Conservation (phyloP, 1,140 invertebrate genomes). For the Neodiprion fabricii region DNA sequence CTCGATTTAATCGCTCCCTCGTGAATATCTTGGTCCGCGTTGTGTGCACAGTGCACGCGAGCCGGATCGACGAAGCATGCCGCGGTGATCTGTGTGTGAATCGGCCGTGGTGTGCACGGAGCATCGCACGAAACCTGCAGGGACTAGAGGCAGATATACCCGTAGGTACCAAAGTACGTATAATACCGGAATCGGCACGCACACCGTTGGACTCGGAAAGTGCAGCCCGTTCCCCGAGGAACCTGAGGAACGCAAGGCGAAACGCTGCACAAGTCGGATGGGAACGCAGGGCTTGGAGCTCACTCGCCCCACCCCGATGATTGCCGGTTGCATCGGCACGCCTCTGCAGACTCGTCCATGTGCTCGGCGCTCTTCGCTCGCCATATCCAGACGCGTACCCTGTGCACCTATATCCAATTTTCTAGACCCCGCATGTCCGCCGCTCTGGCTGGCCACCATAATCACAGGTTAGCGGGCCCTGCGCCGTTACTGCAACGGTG, state of each 20-base stretch:
- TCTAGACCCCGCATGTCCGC: constrained; percentile 40
- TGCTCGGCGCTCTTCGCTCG: constrained; percentile 17
- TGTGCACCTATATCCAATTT: constrained; percentile 50
- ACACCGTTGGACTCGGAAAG: no score
- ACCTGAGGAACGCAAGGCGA: not conserved
- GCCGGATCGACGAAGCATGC: not conserved
- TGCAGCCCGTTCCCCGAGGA: not conserved
- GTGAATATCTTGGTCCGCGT: not conserved
- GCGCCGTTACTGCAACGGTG: constrained; percentile 33
- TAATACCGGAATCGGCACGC: not conserved
- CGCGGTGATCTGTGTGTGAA: no score
- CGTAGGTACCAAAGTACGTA: not conserved
- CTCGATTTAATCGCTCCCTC: constrained; percentile 2
- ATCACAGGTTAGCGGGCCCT: constrained; percentile 51
- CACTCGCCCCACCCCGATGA: constrained; percentile 58
- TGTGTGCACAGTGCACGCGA: not conserved
- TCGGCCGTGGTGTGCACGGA: not conserved
- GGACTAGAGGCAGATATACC: not conserved
- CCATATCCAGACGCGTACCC: constrained; percentile 17
- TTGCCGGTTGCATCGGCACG: constrained; percentile 60
- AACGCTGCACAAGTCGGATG: not conserved
- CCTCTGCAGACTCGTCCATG: constrained; percentile 44
- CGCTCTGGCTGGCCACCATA: constrained; percentile 50
- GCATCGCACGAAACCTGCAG: not conserved
- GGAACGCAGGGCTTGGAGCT: constrained; percentile 31